phyloP scores from a whole-genome alignment of 2,113 vertebrate genomes.

The Panthera uncia region DNA sequence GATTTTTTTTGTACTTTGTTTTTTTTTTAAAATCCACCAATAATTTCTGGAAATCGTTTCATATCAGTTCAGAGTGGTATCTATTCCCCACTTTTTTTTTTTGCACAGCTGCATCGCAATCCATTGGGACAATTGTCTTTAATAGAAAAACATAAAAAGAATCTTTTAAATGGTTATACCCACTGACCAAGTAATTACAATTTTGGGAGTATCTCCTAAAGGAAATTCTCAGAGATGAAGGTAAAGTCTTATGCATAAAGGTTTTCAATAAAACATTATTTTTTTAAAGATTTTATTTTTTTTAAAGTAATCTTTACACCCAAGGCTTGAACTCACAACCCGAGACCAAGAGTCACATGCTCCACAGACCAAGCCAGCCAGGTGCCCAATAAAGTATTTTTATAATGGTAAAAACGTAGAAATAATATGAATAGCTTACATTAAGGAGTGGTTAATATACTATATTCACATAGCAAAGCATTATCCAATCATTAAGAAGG shows the following conservation, averaged over 20 bases:
- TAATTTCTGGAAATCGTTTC: not conserved
- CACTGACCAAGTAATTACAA: not conserved
- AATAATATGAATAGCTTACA: not conserved
- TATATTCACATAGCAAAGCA: not conserved
- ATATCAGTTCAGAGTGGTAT: not conserved
- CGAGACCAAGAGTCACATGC: not conserved
- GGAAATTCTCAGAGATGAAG: not conserved
- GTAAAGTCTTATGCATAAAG: not conserved
- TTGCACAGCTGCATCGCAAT: not conserved
- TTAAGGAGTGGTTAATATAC: not conserved
- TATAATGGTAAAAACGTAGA: constrained; percentile 6
- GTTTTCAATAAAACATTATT: not conserved
- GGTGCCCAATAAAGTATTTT: not conserved
- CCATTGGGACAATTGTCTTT: not conserved
- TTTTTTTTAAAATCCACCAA: not conserved
- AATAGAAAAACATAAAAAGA: not conserved
- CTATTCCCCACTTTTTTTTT: not conserved
- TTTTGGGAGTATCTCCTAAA: not conserved
- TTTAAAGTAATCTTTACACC: not conserved
- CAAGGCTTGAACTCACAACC: not conserved
- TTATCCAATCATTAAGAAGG: not conserved
- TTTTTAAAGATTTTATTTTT: not conserved
- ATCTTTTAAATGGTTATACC: not conserved
- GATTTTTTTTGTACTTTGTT: not conserved
- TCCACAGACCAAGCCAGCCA: not conserved